Percentiles rank a stretch among this genome's conserved stretches.
These are phyloP conservation scores for Halcyon leucocephala DNA, from an alignment of 2,797 vertebrate genomes.

Conservation along the genomic window DNA sequence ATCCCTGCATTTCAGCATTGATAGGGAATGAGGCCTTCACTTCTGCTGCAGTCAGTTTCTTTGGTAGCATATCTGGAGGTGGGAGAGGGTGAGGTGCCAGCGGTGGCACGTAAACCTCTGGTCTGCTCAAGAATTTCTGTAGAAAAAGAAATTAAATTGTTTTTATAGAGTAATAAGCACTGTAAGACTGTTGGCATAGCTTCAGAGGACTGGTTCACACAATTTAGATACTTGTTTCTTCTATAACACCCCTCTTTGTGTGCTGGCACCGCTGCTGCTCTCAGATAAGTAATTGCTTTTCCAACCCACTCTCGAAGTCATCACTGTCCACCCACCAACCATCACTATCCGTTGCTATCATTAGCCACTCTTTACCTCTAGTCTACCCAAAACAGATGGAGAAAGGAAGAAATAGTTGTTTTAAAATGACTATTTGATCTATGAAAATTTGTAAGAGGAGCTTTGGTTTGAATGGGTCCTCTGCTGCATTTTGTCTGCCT, in stretches of 20 bases:
- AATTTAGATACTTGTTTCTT: neutral
- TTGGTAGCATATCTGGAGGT: slow-evolving; percentile 82
- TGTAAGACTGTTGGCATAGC: neutral
- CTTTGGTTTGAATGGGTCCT: neutral
- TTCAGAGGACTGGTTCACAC: neutral
- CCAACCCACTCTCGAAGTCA: neutral
- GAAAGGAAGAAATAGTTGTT: neutral
- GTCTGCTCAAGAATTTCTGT: slow-evolving; percentile 87
- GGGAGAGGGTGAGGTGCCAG: slow-evolving; percentile 85
- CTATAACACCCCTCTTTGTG: neutral
- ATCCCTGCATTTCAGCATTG: slow-evolving; percentile 90
- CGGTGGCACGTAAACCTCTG: slow-evolving; percentile 87
- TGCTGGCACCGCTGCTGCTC: neutral
- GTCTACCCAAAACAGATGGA: neutral
- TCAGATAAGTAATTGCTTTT: neutral
- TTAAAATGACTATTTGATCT: neutral
- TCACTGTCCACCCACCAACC: neutral
- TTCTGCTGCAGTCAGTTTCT: slow-evolving; percentile 81
- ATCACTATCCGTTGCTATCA: neutral
- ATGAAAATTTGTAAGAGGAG: neutral
- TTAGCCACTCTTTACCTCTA: neutral
- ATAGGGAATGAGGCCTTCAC: slow-evolving; percentile 87
- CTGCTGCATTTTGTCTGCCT: neutral
- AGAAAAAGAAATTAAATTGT: slow-evolving; percentile 10
- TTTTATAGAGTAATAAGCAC: neutral